Evolutionary conservation across 1,140 invertebrate species (phyloP), one percentile per base, ranked within the genome.

Genomic region (Eurosta solidaginis): DNA sequence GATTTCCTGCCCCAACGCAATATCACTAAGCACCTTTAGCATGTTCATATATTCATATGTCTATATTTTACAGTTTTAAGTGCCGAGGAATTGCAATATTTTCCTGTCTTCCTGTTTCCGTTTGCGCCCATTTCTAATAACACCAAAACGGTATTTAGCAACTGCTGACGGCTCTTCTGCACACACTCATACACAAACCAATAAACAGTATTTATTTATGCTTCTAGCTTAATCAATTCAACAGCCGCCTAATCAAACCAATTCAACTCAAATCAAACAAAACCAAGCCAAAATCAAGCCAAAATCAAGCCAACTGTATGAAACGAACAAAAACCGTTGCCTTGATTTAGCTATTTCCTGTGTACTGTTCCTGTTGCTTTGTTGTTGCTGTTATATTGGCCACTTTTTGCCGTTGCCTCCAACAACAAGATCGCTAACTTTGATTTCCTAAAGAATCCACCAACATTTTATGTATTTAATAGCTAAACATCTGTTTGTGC

Each of bases 61-160:
- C 0, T 22, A 10, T 3, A 59, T 68, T 68, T 68, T 68, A 7
- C 25, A 68, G 25, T 40, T 68, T 33, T 40, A 36, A 68, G 33
- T 40, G 36, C 33, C 59, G 7, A 68, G 40, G 59, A 68, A 40
- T 68, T 20, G 59, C 59, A 68, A 68, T 68, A 14, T 68, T 68
- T 68, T 68, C 59, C 59, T 68, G 59, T 68, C 59, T 68, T 68
- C 59, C 59, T 68, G 33, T 68, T 68, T 68, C 59, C 59, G 59
- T 40, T 68, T 68, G 59, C 59, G 33, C 59, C 29, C n/a, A 68
- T 68, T 68, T 68, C 59, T 68, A 68, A 68, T 40, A 36, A 68
- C 5, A 40, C 59, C 59, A 42, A 40, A 40, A 33, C 3, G 27
- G 33, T 33, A 59, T 59, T 29, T 59, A 59, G 54, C 22, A 59